Evolutionary conservation across 2,113 vertebrate genomes (phyloP).

Genomic region (Puffinus mauretanicus): DNA sequence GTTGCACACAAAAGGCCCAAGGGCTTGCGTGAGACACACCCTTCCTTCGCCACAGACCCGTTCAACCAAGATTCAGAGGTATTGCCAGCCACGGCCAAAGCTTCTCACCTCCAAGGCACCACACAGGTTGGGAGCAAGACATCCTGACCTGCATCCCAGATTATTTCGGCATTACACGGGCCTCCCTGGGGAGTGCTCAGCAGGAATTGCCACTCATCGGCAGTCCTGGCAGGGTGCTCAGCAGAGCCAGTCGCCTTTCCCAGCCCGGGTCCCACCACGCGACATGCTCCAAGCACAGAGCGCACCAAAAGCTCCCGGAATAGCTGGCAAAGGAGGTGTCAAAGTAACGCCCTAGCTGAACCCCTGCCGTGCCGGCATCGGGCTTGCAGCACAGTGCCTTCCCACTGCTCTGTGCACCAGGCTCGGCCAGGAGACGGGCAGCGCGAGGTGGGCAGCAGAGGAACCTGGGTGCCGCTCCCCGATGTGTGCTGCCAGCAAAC

Average conservation of each 20-base stretch:
- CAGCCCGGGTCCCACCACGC: rapidly evolving
- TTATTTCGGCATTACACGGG: background rate
- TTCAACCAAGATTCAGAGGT: background rate
- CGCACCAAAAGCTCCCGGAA: background rate
- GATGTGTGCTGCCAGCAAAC: background rate
- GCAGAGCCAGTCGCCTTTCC: background rate
- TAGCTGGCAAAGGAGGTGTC: background rate
- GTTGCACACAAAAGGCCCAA: background rate
- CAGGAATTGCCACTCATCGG: background rate
- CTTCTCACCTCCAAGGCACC: background rate
- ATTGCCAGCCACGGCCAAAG: background rate
- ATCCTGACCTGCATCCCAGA: background rate
- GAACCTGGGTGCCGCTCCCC: background rate
- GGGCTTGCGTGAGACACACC: background rate
- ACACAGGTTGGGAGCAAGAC: background rate
- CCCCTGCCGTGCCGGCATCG: background rate
- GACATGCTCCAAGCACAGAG: background rate
- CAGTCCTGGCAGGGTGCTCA: background rate
- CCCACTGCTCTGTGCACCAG: background rate
- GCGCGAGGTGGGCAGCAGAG: background rate
- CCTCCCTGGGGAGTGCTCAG: background rate
- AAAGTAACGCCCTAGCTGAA: background rate
- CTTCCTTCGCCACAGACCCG: background rate
- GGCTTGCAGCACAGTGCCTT: background rate
- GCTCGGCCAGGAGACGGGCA: background rate